Base-by-base conservation (phyloP, 2,888 invertebrate species). In the Thymelicus acteon region DNA sequence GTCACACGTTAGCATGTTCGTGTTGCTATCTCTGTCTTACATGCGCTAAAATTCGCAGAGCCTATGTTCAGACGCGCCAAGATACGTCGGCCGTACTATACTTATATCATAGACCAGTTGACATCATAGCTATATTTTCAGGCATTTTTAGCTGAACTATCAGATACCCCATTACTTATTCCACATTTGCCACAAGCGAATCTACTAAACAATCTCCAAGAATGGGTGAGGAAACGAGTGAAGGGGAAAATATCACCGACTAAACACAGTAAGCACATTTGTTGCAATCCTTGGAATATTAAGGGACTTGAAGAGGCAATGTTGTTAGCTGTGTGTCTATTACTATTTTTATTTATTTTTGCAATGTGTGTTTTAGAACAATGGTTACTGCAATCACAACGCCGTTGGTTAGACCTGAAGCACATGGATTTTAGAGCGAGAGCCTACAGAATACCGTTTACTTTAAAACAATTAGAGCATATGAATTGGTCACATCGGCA, bases 361-460 rank as follows among this genome's bases (percentile, higher is more conserved):
- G 19, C 19, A 19, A 19, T 19, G 19, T 19, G 19, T n/a, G 72
- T 95, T 94, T 44, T 89, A 98, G 98, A 97, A 94, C 96, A 97
- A 82, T 96, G 97, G 39, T 85, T 97, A 63, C 96, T 98, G 81
- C 96, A 97, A 86, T 96, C 98, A n/a, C 90, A 97, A 73, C 97
- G 97, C 78, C 97, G 97, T 63, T 95, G 97, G 88, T 77, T 89
- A 0, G 80, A 90, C 52, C 78, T 92, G 6, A 90, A 90, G 66
- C 91, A 91, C 69, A 82, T 89, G 68, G 89, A 92, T 73, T 90
- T 89, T 69, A 81, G 84, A 77, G 89, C 88, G 0, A 80, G 84
- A 58, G 90, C 92, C 0, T 87, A 78, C 60, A 80, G 79, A 72
- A 90, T 93, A 78, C 92, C 91, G 7, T 91, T 92, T 65, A 84